A percentile compares a stretch with the other conserved stretches of the same genome.
These are phyloP conservation scores for Sturmia bella DNA, from an alignment of 2,888 invertebrate species.

Conservation along the genomic window DNA sequence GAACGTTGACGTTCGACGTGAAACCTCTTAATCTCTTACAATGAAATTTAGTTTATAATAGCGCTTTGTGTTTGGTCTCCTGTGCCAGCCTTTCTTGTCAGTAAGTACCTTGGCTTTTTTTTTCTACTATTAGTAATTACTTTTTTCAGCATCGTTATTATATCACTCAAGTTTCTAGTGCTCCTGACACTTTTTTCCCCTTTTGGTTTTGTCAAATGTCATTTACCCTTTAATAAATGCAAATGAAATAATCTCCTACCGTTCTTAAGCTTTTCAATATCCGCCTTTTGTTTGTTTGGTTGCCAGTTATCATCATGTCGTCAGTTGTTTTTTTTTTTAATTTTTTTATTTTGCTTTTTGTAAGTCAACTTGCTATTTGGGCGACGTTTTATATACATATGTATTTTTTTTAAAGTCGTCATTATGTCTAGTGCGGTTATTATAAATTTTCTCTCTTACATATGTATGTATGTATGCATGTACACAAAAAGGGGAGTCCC, in stretches of 20 bases:
- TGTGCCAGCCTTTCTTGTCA: too few species aligned
- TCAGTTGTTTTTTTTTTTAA: conserved; percentile 47
- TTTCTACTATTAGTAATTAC: too few species aligned
- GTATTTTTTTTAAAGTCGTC: conserved; percentile 65
- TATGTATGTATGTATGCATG: conserved; percentile 22
- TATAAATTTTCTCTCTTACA: conserved; percentile 49
- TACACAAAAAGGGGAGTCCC: background rate
- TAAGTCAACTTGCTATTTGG: conserved; percentile 38
- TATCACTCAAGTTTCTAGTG: too few species aligned
- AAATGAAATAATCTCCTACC: conserved; percentile 38
- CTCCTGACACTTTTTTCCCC: background rate
- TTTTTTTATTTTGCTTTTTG: background rate
- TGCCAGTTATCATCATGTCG: conserved; percentile 55
- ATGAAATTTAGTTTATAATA: too few species aligned
- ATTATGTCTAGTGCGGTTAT: conserved; percentile 67
- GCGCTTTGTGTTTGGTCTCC: too few species aligned
- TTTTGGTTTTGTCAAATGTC: conserved; percentile 16
- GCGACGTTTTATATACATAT: conserved; percentile 54
- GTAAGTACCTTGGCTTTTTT: too few species aligned
- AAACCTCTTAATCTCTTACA: too few species aligned
- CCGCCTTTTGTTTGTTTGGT: conserved; percentile 60
- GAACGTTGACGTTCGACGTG: too few species aligned
- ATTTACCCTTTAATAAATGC: conserved; percentile 25
- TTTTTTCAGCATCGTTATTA: too few species aligned
- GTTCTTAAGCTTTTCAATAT: conserved; percentile 52